Base-by-base conservation (phyloP, 2,888 invertebrate genomes). In the Gryllus longicercus region DNA sequence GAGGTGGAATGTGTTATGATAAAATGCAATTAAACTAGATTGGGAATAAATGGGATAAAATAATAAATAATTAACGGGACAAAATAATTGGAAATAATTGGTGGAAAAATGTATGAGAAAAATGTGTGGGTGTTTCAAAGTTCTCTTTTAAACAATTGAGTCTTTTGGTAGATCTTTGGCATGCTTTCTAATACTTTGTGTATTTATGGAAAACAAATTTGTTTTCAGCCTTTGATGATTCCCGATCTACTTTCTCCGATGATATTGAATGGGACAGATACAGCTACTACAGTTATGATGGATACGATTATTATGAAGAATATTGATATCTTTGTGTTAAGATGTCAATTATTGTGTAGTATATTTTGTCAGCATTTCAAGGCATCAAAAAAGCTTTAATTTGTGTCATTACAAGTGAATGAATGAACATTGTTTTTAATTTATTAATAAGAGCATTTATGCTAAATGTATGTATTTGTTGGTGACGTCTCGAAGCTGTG, bases 201-300 rank as follows among this genome's bases (percentile, higher is more conserved):
- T 8, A 38, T 38, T 38, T 38, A 38, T 38, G 38, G 38, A 38
- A 38, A 1, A 8, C 38, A 38, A 38, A 63, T 63, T 63, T n/a
- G 63, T 63, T 63, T 63, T n/a, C 63, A 63, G 63, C 63, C 63
- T 63, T 63, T 63, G 63, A 63, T 10, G 63, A 63, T n/a, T 63
- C 63, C 4, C 63, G 63, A n/a, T 63, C 63, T n/a, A 63, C 63
- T 14, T 63, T 63, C 63, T 63, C 63, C 4, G 63, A 63, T 63
- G 63, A 63, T 63, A 63, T 63, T 63, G 63, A 63, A 63, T 63
- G 63, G 63, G 63, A 63, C n/a, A 63, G 63, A 63, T 63, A 63
- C 16, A 63, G 63, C 63, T 63, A 63, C 63, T 63, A 63, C 63
- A 63, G 63, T 63, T 63, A 63, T 63, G 63, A 63, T n/a, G 63